These are phyloP conservation scores for Dipodomys merriami DNA, from an alignment of 2,113 vertebrate genomes.

Conservation along the genomic window DNA sequence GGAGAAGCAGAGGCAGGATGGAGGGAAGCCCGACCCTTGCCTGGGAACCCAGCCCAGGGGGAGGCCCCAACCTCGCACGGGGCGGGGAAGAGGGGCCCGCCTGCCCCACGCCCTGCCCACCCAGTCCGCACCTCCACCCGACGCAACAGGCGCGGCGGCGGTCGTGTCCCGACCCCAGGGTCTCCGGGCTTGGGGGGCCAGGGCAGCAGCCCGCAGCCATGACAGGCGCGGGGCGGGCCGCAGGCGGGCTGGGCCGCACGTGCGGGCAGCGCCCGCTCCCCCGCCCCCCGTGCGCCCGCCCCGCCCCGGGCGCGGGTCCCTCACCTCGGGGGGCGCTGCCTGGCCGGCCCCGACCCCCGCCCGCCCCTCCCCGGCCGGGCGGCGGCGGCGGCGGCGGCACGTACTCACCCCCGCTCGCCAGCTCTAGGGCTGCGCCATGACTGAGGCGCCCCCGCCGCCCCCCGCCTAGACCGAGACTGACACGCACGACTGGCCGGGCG, in stretches of 20 bases:
- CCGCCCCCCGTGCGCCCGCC: not conserved
- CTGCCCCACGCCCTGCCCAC: slow-evolving; percentile 27
- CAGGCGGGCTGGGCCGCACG: slow-evolving; percentile 70
- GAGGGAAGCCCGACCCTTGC: slow-evolving; percentile 57
- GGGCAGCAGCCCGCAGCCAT: slow-evolving; percentile 77
- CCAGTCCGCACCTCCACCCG: slow-evolving; percentile 44
- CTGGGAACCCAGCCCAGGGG: slow-evolving; percentile 42
- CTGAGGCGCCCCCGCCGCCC: slow-evolving; percentile 74
- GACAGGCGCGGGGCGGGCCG: slow-evolving; percentile 75
- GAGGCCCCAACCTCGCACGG: slow-evolving; percentile 40
- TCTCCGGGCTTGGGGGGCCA: slow-evolving; percentile 13
- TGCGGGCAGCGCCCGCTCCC: slow-evolving; percentile 66
- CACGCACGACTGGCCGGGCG: slow-evolving; percentile 71
- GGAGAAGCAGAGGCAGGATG: slow-evolving; percentile 26
- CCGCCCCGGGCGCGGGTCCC: not conserved
- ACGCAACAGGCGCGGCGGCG: slow-evolving; percentile 76
- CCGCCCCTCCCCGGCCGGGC: not conserved
- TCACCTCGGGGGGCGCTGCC: not conserved
- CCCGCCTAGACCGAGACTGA: slow-evolving; percentile 73
- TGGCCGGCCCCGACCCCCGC: not conserved
- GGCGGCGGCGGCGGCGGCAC: slow-evolving; percentile 68
- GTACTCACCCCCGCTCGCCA: slow-evolving; percentile 72
- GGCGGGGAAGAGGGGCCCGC: not conserved
- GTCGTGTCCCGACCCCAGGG: slow-evolving; percentile 49
- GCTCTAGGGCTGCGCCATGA: slow-evolving; percentile 65